Conservation (phyloP, 2,888 invertebrate genomes). For the Sclerodermus sp. region DNA sequence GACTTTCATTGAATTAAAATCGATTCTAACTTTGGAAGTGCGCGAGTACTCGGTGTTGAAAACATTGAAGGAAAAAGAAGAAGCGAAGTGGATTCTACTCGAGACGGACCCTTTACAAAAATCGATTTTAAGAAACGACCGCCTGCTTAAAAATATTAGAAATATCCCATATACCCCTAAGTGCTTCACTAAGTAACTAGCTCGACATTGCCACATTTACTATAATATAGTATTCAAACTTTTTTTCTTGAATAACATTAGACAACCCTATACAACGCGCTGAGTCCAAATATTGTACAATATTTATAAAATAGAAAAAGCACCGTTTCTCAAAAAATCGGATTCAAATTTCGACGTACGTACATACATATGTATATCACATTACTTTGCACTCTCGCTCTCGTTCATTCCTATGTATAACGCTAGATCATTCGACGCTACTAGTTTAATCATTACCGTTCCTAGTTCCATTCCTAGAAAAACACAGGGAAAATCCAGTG, state of each 20-base stretch:
- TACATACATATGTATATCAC: constrained; percentile 34
- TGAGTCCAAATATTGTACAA: constrained; percentile 38
- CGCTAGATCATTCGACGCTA: background rate
- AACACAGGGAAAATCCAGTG: too few relatives aligned
- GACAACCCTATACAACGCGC: constrained; percentile 40
- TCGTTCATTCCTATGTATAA: too few relatives aligned
- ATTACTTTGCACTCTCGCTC: constrained; percentile 23
- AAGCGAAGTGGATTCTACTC: constrained; percentile 9
- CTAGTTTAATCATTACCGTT: background rate
- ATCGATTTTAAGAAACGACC: constrained; percentile 27
- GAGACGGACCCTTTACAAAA: constrained; percentile 27
- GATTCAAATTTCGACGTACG: constrained; percentile 36
- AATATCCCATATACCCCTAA: constrained; percentile 49
- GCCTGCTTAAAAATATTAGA: constrained; percentile 42
- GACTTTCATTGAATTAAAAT: background rate
- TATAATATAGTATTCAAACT: constrained; percentile 35
- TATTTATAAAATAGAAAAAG: constrained; percentile 51
- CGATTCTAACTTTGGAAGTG: too few relatives aligned
- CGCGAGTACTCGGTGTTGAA: too few relatives aligned
- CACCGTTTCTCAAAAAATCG: constrained; percentile 46
- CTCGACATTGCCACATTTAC: constrained; percentile 51
- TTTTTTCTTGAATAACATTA: constrained; percentile 31
- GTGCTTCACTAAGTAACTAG: constrained; percentile 51
- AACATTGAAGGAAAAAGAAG: background rate
- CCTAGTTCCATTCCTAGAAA: too few relatives aligned